Evolutionary conservation across 1,140 invertebrate species (phyloP), one percentile per base, ranked within the genome.

Genomic region (Eufriesea mexicana): DNA sequence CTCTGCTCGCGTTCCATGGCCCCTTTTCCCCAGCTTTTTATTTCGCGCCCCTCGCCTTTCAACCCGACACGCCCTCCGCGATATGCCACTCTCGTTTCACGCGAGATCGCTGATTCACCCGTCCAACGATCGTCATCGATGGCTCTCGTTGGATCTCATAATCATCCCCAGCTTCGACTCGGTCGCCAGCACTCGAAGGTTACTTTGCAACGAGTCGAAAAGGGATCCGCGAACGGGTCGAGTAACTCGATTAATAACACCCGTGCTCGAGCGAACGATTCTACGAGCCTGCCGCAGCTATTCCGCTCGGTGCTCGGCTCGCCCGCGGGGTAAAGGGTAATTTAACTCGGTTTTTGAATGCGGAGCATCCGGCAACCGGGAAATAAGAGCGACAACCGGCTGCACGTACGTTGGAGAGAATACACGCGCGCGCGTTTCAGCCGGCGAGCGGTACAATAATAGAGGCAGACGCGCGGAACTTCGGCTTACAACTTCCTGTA

Each of bases 401-500:
- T 62, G 10, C 20, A 49, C 42, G 67, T 12, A 49, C 42, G 51
- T 51, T 12, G 14, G 47, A 25, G 76, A 35, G 66, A 45, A 35
- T 66, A 23, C 45, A 57, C 51, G 49, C 71, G 57, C 42, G 23
- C 79, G 59, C 62, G 45, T 64, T 74, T 59, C 47, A 66, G 28
- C 25, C 78, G 25, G 61, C 51, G 35, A 20, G 25, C 7, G 54
- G 45, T 82, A 67, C 35, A 76, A 76, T 75, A 82, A 75, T 82
- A 76, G 72, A 82, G 42, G 71, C 72, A 76, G 79, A 82, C 72
- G 79, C 72, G 62, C 72, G 70, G 78, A 82, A 82, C 79, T 82
- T 82, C 28, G 79, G 51, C 73, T 76, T 76, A 76, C 79, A 76
- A 82, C 79, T 82, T 82, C 72, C 79, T 67, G 62, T 35, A 67